Evolutionary conservation across 2,113 vertebrate species (phyloP), one percentile per base, ranked within the genome.

Genomic region (Scartelaos histophorus): DNA sequence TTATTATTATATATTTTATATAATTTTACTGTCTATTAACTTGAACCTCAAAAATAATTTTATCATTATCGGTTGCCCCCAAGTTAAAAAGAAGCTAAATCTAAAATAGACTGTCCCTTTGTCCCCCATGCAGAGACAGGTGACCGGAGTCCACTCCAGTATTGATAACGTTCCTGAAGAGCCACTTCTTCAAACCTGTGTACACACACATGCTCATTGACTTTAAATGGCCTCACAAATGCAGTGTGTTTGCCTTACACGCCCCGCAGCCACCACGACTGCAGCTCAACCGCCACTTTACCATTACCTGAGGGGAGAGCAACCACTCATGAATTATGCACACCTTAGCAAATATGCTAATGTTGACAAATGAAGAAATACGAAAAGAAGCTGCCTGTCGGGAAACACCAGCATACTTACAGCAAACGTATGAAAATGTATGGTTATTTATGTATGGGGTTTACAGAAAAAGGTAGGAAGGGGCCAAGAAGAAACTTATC

Each of bases 161-260:
- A 66, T 57, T 60, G 58, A 24, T 6, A 56, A 38, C 15, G 17
- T 54, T 61, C 62, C 53, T 51, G 57, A 80, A 1, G 58, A 13
- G 22, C 3, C 21, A 43, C 58, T 60, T 60, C 38, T 70, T 19
- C 67, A 68, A 69, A 29, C 24, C 38, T 51, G 21, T 2, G 1
- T 7, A 69, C 1, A 71, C 45, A 69, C 9, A 25, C 0, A n/a
- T n/a, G 13, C 62, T 38, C 54, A 47, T 43, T 21, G n/a, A 11
- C 12, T 69, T 53, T 1, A 64, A 53, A 17, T 24, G 15, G 2
- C 10, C n/a, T 65, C 56, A 51, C 68, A 56, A n/a, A 38, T 54
- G 35, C 43, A 29, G 51, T 7, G 21, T 12, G 29, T 57, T 68
- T 65, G 66, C 51, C 60, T 68, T 70, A 67, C 69, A 64, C 34